phyloP scores from a whole-genome alignment of 2,888 invertebrate species.

The Agapostemon virescens region DNA sequence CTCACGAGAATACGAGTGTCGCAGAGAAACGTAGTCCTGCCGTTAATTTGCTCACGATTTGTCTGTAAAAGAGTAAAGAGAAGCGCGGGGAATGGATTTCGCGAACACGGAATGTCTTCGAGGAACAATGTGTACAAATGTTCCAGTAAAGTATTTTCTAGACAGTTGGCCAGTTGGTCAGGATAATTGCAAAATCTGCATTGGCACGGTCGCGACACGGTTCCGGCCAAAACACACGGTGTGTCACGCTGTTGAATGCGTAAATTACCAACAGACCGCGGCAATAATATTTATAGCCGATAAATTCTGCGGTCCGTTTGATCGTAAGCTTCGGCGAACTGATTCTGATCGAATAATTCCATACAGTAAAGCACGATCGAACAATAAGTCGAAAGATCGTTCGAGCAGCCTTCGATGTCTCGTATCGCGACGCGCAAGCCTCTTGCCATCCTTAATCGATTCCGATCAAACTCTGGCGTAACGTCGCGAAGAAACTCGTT shows the following conservation, averaged over 20 bases:
- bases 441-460: constrained; percentile 4
- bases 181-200: constrained; percentile 43
- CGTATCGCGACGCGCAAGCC: too few species aligned
- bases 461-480: neutral
- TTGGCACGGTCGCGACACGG: constrained; percentile 34
- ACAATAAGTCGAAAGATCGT: neutral
- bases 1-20: neutral
- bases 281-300: constrained; percentile 1
- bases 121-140: neutral
- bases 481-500: neutral
- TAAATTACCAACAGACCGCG: constrained; percentile 6
- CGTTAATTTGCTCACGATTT: neutral
- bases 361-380: neutral
- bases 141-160: neutral
- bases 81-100: neutral
- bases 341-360: neutral
- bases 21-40: neutral
- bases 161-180: constrained; percentile 8
- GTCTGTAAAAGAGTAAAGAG: neutral
- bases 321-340: neutral
- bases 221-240: constrained; percentile 27
- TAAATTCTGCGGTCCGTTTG: constrained; percentile 6
- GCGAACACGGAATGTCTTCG: neutral
- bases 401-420: neutral
- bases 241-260: neutral